These are phyloP conservation scores for Pomatorhinus ruficollis DNA, from an alignment of 2,113 vertebrate species.

Conservation along the genomic window DNA sequence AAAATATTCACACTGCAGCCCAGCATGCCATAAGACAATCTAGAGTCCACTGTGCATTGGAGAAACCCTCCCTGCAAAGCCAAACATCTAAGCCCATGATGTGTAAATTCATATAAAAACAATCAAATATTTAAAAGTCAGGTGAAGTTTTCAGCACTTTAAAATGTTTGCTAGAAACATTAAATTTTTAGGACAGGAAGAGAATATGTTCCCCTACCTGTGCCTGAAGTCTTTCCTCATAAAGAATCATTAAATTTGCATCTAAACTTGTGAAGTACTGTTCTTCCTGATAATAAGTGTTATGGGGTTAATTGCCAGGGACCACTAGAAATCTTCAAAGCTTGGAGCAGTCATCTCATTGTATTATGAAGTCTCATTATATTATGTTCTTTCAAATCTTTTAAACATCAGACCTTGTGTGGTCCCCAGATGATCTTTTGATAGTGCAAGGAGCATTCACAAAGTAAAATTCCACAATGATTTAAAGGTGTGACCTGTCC, in stretches of 20 bases:
- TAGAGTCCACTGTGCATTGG: neutral
- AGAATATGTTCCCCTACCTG: neutral
- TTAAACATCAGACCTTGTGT: neutral
- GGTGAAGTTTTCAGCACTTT: neutral
- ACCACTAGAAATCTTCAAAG: neutral
- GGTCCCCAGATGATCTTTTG: neutral
- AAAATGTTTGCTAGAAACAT: neutral
- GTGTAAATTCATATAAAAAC: neutral
- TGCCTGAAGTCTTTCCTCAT: neutral
- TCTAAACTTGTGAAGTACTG: neutral
- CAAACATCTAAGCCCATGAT: neutral
- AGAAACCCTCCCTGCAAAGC: neutral
- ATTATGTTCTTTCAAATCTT: neutral
- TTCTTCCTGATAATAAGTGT: neutral
- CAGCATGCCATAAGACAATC: neutral
- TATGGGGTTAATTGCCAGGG: neutral
- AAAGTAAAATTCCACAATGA: neutral
- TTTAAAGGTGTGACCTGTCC: neutral
- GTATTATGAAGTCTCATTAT: neutral
- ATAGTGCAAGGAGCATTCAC: neutral
- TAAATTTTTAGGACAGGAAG: neutral
- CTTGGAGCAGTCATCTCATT: neutral
- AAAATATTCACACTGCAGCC: neutral
- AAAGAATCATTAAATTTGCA: neutral
- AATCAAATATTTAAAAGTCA: neutral